Base-by-base conservation (phyloP, 2,888 invertebrate species). In the Steinernema carpocapsae region DNA sequence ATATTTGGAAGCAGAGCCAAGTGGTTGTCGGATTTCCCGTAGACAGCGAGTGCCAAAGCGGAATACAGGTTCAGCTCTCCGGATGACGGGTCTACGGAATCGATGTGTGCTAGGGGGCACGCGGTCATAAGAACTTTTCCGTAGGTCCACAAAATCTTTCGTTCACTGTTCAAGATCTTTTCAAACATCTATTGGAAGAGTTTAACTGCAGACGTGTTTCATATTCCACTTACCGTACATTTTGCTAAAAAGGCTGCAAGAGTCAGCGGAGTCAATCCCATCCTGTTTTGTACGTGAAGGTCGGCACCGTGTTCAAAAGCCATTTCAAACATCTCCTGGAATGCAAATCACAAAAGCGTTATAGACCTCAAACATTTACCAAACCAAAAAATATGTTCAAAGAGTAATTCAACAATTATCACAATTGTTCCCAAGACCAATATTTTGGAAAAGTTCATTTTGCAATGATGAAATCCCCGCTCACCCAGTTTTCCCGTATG, bases 91-190 rank as follows among this genome's bases (percentile, higher is more conserved):
- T 95, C 94, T 77, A 97, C 97, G 0, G 97, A 97, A 87, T 99
- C 97, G 37, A 97, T 93, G 89, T 94, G 83, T 64, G 83, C 82
- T 70, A 97, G 89, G 0, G 97, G 97, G 89, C 97, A 97, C 0
- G 96, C 97, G 0, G 97, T 96, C 88, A 96, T 97, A 0, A 95
- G 95, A 3, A 97, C 94, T 78, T 88, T 89, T 87, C 94, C 94
- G 80, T 95, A 93, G 88, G 95, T 95, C 97, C 97, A 97, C 88
- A 95, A 95, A 80, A 97, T 94, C 89, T 96, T 95, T 45, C 97
- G 89, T 88, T 96, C 95, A 77, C 96, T 93, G 89, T 96, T 95
- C 86, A 97, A 90, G 79, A 97, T 96, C 86, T 97, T 95, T 87
- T 96, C 95, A 89, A 97, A 97, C 91, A 99, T 93, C 88, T 84